Base-by-base conservation (phyloP, 2,888 invertebrate species). In the Catocala fraxini region DNA sequence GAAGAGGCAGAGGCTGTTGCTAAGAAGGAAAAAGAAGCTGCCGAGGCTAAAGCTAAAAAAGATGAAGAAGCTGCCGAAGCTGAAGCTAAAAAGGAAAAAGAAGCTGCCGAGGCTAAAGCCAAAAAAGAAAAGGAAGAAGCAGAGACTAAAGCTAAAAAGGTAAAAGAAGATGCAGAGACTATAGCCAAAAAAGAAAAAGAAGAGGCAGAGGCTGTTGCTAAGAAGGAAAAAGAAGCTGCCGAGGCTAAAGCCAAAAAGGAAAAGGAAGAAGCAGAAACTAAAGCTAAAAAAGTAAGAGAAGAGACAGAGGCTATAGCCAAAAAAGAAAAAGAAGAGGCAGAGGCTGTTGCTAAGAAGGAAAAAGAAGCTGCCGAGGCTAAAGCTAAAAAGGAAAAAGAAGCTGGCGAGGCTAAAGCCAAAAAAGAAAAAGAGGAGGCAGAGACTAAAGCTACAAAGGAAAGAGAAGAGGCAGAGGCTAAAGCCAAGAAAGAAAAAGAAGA, bases 191-290 rank as follows among this genome's bases (percentile, higher is more conserved):
- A 59, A 15, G 34, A 13, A 35, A 39, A 48, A 1, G 34, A 41
- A 25, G 15, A 39, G 11, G 13, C 9, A 13, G 25, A 48, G 12
- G 6, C 48, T 51, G 43, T 39, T 45, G 51, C 7, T 9, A 53
- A 63, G 58, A 61, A 65, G 51, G 43, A 59, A 46, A 59, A 67
- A 42, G 45, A 49, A 35, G 61, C 60, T 13, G 42, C 25, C 3
- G 54, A 61, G 35, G 34, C 35, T 15, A 10, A 43, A 10, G 33
- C 11, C 15, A 11, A 43, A 9, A 33, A 47, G 12, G 41, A 10
- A 12, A 51, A 4, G 9, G 56, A 67, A 52, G 58, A 63, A 0
- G 58, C 61, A 53, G 61, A 71, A 9, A 13, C 5, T 9, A 39
- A 35, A 5, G 10, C 49, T 42, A 61, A 56, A 3, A 51, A 48